Base-by-base conservation (phyloP, 2,797 vertebrate species). In the Gallinago stenura region DNA sequence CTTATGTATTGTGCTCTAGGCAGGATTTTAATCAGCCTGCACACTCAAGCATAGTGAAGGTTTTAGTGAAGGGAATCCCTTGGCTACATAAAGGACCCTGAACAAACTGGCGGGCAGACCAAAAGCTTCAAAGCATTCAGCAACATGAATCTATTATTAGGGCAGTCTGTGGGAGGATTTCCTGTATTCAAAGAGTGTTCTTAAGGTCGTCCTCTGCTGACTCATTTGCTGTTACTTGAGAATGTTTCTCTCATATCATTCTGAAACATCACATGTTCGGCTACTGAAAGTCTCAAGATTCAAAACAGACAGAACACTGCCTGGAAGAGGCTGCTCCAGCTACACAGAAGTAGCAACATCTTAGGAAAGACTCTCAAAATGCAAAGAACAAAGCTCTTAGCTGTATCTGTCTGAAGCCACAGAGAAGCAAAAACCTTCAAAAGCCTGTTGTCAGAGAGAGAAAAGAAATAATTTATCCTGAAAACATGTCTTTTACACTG, bases 51-150 rank as follows among this genome's bases (percentile, higher is more conserved):
- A 92, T 2, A 91, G 61, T 5, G 72, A 91, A 51, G 75, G 37
- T 90, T 97, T 95, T 37, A 88, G 78, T 58, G 57, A 93, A 93
- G 57, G 84, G 91, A 96, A 96, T 92, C 64, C 83, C 73, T 28
- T 41, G 48, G 64, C 83, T 94, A 73, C 64, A 87, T 35, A 90
- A 72, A 91, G 86, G 70, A 93, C 71, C 48, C 78, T 51, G 83
- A 89, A 95, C 75, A 95, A 95, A 91, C 71, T n/a, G 45, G 39
- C 0, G 0, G 64, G 85, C 71, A 95, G 77, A 89, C 83, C 86
- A 76, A 79, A 93, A 86, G 80, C 83, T 96, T 87, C 81, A 84
- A 93, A 95, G 93, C 64, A 75, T 91, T 83, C 85, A 88, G 69
- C 69, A 90, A 77, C 56, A 51, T 64, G 37, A 81, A 93, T 95